Conservation (phyloP, 1,140 invertebrate genomes). For the Orchesella cincta region DNA sequence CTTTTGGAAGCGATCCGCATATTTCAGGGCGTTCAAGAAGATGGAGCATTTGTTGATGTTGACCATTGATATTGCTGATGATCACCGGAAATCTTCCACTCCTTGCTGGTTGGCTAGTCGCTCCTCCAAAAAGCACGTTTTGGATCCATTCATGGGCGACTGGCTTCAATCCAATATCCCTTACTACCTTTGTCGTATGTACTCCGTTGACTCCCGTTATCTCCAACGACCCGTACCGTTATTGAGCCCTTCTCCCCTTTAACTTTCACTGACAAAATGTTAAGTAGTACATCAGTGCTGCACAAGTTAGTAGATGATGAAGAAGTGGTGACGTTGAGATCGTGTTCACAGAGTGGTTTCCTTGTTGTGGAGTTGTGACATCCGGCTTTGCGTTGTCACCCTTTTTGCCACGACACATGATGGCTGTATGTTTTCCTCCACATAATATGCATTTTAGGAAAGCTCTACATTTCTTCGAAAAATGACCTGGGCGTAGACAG, state of each 20-base stretch:
- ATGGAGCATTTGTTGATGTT: not conserved
- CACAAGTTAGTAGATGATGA: not conserved
- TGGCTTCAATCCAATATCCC: not conserved
- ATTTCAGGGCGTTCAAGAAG: constrained; percentile 17
- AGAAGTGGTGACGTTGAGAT: not conserved
- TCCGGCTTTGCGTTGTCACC: not conserved
- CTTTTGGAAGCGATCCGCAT: constrained; percentile 22
- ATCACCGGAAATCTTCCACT: not conserved
- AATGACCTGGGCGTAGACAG: not conserved
- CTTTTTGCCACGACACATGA: not conserved
- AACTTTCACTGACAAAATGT: not conserved
- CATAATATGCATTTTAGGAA: not conserved
- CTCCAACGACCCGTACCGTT: not conserved
- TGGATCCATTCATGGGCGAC: not conserved
- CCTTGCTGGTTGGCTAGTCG: too few relatives aligned
- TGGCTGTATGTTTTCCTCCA: not conserved
- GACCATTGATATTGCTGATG: not conserved
- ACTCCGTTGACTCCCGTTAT: not conserved
- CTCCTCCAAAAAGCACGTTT: constrained; percentile 21
- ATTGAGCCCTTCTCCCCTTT: not conserved
- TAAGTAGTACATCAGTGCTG: not conserved
- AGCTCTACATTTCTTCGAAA: not conserved
- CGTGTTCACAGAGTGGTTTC: not conserved
- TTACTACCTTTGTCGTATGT: not conserved
- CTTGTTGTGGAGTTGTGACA: not conserved